phyloP scores from a whole-genome alignment of 2,888 invertebrate genomes.

The Brachyopa scutellaris region DNA sequence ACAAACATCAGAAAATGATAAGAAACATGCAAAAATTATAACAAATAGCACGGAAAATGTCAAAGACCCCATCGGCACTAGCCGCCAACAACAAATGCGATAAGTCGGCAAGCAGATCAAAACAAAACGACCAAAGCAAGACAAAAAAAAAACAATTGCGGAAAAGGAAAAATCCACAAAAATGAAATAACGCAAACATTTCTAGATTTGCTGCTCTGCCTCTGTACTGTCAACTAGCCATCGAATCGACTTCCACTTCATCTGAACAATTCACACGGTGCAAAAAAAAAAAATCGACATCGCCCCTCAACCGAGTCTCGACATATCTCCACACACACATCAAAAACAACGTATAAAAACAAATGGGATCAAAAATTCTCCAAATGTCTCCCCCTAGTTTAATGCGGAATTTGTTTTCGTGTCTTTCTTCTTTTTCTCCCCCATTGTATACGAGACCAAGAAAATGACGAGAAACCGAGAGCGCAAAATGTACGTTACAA shows the following conservation, averaged over 20 bases:
- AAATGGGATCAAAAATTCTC: slow-evolving; percentile 48
- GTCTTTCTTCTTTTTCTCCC: slow-evolving; percentile 26
- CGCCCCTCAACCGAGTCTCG: slow-evolving; percentile 66
- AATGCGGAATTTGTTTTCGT: slow-evolving; percentile 55
- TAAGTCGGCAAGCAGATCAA: slow-evolving; percentile 49
- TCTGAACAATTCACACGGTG: slow-evolving; percentile 65
- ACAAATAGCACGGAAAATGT: slow-evolving; percentile 63
- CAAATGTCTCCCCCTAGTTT: slow-evolving; percentile 11
- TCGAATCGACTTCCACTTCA: too few relatives aligned
- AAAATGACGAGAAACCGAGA: slow-evolving; percentile 40
- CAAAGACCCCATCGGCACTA: slow-evolving; percentile 54
- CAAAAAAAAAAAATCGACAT: slow-evolving; percentile 42
- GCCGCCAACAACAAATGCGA: slow-evolving; percentile 36
- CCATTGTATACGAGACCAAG: slow-evolving; percentile 4
- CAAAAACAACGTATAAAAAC: slow-evolving; percentile 33
- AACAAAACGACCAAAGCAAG: slow-evolving; percentile 51
- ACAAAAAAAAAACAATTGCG: slow-evolving; percentile 39
- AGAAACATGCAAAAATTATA: slow-evolving; percentile 59
- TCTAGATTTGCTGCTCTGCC: background rate
- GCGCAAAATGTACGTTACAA: slow-evolving; percentile 67
- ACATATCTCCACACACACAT: background rate
- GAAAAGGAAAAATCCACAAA: slow-evolving; percentile 51
- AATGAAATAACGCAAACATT: slow-evolving; percentile 40
- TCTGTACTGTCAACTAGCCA: too few relatives aligned
- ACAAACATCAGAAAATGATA: slow-evolving; percentile 12